phyloP scores from a whole-genome alignment of 2,797 vertebrate genomes.

The Scolopax bukidnonensis region DNA sequence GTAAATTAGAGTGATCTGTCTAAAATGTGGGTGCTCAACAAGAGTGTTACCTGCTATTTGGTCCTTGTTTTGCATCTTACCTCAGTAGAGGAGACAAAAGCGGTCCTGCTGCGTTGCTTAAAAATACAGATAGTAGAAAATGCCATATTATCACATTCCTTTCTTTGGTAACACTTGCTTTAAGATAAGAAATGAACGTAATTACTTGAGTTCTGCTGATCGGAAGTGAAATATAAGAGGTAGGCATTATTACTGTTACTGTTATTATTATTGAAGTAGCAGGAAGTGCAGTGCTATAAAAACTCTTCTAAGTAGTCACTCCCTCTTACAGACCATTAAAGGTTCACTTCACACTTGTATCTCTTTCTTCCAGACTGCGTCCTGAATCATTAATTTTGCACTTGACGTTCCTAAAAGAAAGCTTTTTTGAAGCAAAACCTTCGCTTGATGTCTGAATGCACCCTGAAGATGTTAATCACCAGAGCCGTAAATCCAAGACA shows the following conservation, averaged over 20 bases:
- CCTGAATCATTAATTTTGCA: slow-evolving; percentile 39
- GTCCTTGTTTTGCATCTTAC: not conserved
- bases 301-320: slow-evolving; percentile 25
- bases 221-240: slow-evolving; percentile 7
- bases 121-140: not conserved
- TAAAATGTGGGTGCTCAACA: not conserved
- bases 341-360: slow-evolving; percentile 24
- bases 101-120: not conserved
- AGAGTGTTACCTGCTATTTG: not conserved
- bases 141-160: not conserved
- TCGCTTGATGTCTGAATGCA: slow-evolving; percentile 10
- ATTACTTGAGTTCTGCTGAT: slow-evolving; percentile 33
- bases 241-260: not conserved
- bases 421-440: not conserved
- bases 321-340: slow-evolving; percentile 31
- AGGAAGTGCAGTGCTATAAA: slow-evolving; percentile 41
- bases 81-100: not conserved
- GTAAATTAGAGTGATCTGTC: not conserved
- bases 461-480: slow-evolving; percentile 18
- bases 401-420: slow-evolving; percentile 37
- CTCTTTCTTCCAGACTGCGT: slow-evolving; percentile 29
- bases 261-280: slow-evolving; percentile 14
- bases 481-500: not conserved
- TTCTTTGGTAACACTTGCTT: not conserved
- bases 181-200: slow-evolving; percentile 15